These are phyloP conservation scores for Antennarius maculatus DNA, from an alignment of 2,797 vertebrate species.

Conservation along the genomic window DNA sequence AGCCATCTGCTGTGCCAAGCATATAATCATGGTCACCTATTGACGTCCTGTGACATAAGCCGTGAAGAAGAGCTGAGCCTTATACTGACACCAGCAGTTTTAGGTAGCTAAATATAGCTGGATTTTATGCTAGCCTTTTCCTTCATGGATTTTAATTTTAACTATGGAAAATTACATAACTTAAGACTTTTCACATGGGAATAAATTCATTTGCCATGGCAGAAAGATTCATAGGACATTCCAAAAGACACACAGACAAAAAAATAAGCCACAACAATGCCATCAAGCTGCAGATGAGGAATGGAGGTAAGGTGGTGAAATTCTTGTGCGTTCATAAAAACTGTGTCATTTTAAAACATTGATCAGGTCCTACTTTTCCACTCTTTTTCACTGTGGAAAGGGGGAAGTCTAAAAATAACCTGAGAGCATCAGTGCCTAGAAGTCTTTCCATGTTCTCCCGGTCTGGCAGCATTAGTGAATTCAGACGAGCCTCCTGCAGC, in stretches of 20 bases:
- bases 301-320: slow-evolving; percentile 56
- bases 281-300: slow-evolving; percentile 38
- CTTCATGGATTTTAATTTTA: slow-evolving; percentile 50
- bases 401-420: slow-evolving; percentile 74
- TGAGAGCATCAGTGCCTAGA: slow-evolving; percentile 65
- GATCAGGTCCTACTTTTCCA: slow-evolving; percentile 65
- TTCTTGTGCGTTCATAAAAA: slow-evolving; percentile 69
- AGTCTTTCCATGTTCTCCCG: slow-evolving; percentile 72
- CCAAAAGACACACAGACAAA: slow-evolving; percentile 23
- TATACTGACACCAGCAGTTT: slow-evolving; percentile 24
- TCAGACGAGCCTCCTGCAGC: slow-evolving; percentile 73
- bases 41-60: slow-evolving; percentile 30
- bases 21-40: slow-evolving; percentile 29
- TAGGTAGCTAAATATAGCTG: slow-evolving; percentile 29
- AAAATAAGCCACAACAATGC: slow-evolving; percentile 37
- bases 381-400: slow-evolving; percentile 55
- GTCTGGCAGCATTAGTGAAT: slow-evolving; percentile 72
- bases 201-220: slow-evolving; percentile 36
- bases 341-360: slow-evolving; percentile 75
- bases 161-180: slow-evolving; percentile 44
- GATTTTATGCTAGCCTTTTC: slow-evolving; percentile 36
- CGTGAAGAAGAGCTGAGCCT: slow-evolving; percentile 25
- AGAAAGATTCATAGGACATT: slow-evolving; percentile 18
- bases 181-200: slow-evolving; percentile 42
- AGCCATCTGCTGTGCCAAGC: slow-evolving; percentile 65